Percentiles rank a stretch among this genome's conserved stretches.
These are phyloP conservation scores for Scartelaos histophorus DNA, from an alignment of 2,113 vertebrate species.

Conservation along the genomic window DNA sequence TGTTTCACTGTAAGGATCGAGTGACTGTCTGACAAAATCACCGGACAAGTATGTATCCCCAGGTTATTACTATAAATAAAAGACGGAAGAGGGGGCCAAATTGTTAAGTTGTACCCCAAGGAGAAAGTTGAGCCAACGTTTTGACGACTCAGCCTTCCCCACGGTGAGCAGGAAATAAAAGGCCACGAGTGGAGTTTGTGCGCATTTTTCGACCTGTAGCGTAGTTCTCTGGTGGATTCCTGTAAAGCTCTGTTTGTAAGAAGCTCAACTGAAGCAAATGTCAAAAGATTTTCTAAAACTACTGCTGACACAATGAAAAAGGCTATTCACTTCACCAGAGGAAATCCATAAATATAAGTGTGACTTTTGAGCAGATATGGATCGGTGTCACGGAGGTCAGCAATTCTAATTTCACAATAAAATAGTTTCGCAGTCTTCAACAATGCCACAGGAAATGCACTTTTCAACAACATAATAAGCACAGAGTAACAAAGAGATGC, in stretches of 20 bases:
- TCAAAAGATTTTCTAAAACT: background rate
- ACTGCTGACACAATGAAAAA: conserved; percentile 10
- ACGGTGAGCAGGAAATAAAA: conserved; percentile 27
- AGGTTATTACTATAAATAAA: conserved; percentile 56
- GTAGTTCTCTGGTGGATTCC: background rate
- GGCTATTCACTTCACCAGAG: background rate
- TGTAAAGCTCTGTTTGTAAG: conserved; percentile 20
- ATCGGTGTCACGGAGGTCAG: conserved; percentile 9
- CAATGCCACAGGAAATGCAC: background rate
- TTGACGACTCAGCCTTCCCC: conserved; percentile 47
- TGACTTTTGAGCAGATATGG: conserved; percentile 15
- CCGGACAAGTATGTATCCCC: conserved; percentile 33
- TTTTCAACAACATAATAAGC: conserved; percentile 26
- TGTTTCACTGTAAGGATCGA: conserved; percentile 46
- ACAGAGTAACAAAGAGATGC: conserved; percentile 15
- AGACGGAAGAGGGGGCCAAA: conserved; percentile 31
- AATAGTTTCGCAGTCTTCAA: conserved; percentile 17
- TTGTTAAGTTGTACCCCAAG: conserved; percentile 37
- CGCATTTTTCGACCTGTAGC: conserved; percentile 20
- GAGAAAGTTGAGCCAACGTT: conserved; percentile 37
- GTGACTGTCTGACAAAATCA: conserved; percentile 34
- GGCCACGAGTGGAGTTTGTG: conserved; percentile 18
- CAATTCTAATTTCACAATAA: background rate
- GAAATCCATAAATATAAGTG: conserved; percentile 4
- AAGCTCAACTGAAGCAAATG: background rate